A percentile compares a stretch with the other conserved stretches of the same genome.
phyloP scores from a whole-genome alignment of 2,113 vertebrate species.

The Conger conger region DNA sequence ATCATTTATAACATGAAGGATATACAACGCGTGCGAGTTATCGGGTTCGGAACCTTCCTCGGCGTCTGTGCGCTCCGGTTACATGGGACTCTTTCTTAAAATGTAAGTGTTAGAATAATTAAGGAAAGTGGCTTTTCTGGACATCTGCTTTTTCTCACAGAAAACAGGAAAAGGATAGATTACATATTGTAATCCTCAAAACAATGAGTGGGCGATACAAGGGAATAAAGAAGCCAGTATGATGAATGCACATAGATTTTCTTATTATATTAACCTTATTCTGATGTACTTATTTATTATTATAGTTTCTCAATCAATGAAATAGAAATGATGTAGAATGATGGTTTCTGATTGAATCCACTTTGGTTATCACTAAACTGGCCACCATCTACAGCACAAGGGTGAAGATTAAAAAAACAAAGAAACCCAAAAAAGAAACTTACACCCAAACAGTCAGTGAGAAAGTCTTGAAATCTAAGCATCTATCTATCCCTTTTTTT shows the following conservation, averaged over 20 bases:
- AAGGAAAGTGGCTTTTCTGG: slow-evolving; percentile 81
- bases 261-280: not conserved
- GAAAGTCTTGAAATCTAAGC: too few species aligned
- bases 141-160: slow-evolving; percentile 42
- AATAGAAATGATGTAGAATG: too few species aligned
- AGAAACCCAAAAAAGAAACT: too few species aligned
- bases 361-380: too few species aligned
- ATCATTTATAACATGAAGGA: slow-evolving; percentile 98
- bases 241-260: not conserved
- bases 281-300: too few species aligned
- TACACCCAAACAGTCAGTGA: too few species aligned
- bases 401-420: too few species aligned
- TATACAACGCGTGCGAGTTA: slow-evolving; percentile 96
- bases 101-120: slow-evolving; percentile 89
- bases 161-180: not conserved
- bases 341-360: too few species aligned
- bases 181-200: not conserved
- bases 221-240: not conserved
- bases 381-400: too few species aligned
- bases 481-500: too few species aligned
- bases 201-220: not conserved
- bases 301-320: not conserved
- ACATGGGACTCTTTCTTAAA: slow-evolving; percentile 69
- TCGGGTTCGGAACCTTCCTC: slow-evolving; percentile 85
- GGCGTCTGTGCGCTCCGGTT: slow-evolving; percentile 80